phyloP scores from a whole-genome alignment of 2,113 vertebrate genomes.

The Oxyura jamaicensis region DNA sequence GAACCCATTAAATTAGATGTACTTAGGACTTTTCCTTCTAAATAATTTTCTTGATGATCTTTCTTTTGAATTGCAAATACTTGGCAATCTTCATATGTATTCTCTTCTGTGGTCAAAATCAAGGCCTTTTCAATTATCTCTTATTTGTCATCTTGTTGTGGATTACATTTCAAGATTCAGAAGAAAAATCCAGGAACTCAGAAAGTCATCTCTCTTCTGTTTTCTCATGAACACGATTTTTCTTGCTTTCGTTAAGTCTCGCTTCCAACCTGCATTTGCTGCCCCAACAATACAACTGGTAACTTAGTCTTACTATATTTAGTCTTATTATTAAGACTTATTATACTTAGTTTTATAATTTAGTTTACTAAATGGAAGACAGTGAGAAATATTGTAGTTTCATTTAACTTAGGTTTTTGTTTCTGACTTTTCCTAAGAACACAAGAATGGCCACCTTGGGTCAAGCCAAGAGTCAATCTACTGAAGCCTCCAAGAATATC shows the following conservation, averaged over 20 bases:
- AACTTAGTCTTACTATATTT: neutral
- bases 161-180: neutral
- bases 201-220: neutral
- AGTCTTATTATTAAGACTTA: neutral
- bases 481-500: neutral
- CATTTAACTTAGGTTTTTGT: neutral
- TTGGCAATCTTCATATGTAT: neutral
- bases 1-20: neutral
- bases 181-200: neutral
- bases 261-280: neutral
- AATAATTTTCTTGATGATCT: constrained; percentile 30
- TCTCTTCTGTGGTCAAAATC: neutral
- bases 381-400: neutral
- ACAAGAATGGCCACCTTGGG: neutral
- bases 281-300: neutral
- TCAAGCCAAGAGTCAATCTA: neutral
- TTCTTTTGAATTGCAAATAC: constrained; percentile 6
- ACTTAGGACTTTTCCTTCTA: neutral
- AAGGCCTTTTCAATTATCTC: neutral
- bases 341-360: neutral
- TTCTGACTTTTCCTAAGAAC: neutral
- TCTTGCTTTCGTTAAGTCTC: neutral
- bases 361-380: neutral
- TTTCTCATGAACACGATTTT: neutral
- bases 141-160: neutral